Conservation (phyloP, 2,113 vertebrate genomes). For the Xiphophorus maculatus region DNA sequence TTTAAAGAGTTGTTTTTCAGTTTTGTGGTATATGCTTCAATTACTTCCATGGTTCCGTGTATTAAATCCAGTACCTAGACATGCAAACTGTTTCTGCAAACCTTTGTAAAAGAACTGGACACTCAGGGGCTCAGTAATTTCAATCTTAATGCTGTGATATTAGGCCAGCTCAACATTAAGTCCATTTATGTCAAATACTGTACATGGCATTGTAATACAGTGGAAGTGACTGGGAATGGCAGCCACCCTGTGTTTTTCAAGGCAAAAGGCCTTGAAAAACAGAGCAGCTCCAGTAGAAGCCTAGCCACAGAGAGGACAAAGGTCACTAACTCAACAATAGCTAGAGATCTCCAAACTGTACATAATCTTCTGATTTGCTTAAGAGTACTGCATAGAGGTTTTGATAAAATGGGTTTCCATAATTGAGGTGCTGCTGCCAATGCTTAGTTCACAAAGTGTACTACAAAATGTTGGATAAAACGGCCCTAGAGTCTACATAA, state of each 20-base stretch:
- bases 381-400: neutral
- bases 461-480: too few species aligned
- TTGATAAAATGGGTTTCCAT: neutral
- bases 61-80: neutral
- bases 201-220: neutral
- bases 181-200: neutral
- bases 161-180: neutral
- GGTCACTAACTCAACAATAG: neutral
- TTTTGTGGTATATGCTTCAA: neutral
- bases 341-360: neutral
- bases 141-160: neutral
- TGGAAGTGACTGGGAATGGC: neutral
- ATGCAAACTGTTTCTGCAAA: neutral
- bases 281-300: neutral
- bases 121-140: neutral
- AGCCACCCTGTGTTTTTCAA: neutral
- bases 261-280: neutral
- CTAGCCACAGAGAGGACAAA: neutral
- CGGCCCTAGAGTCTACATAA: too few species aligned
- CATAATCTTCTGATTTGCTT: neutral
- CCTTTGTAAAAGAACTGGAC: neutral
- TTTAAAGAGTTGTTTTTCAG: neutral
- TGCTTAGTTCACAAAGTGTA: too few species aligned
- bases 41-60: neutral
- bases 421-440: neutral